Evolutionary conservation across 2,797 vertebrate species (phyloP).

Genomic region (Ispidina lecontei): DNA sequence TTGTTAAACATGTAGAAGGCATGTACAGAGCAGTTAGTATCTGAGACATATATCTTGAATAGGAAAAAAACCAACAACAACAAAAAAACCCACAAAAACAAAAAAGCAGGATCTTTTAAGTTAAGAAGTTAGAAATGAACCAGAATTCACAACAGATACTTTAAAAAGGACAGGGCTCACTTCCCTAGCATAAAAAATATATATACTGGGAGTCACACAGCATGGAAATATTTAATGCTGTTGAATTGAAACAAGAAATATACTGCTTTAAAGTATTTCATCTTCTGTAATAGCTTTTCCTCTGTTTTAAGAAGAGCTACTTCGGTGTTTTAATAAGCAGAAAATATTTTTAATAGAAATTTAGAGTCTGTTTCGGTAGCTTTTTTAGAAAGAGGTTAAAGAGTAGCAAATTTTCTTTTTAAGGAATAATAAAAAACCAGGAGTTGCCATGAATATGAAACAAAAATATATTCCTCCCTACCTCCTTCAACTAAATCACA

Average conservation of each 20-base stretch:
- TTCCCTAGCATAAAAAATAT: slow-evolving; percentile 38
- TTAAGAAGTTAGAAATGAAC: slow-evolving; percentile 1
- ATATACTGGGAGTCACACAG: slow-evolving; percentile 28
- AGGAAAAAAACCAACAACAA: not conserved
- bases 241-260: not conserved
- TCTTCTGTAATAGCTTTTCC: not conserved
- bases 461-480: not conserved
- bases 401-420: not conserved
- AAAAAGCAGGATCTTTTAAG: not conserved
- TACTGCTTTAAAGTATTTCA: slow-evolving; percentile 10
- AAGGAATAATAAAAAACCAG: not conserved
- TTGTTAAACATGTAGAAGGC: not conserved
- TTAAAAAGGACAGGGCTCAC: not conserved
- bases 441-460: not conserved
- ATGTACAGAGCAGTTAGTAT: not conserved
- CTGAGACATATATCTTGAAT: not conserved
- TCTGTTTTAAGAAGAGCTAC: not conserved
- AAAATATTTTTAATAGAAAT: slow-evolving; percentile 17
- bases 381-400: not conserved
- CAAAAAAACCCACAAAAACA: no score
- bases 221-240: slow-evolving; percentile 44
- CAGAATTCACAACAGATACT: not conserved
- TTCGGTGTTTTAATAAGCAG: not conserved
- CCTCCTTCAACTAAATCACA: not conserved
- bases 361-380: not conserved